A percentile compares a stretch with the other conserved stretches of the same genome.
Evolutionary conservation across 2,888 invertebrate genomes (phyloP).

Genomic region (Habrosyne pyritoides): DNA sequence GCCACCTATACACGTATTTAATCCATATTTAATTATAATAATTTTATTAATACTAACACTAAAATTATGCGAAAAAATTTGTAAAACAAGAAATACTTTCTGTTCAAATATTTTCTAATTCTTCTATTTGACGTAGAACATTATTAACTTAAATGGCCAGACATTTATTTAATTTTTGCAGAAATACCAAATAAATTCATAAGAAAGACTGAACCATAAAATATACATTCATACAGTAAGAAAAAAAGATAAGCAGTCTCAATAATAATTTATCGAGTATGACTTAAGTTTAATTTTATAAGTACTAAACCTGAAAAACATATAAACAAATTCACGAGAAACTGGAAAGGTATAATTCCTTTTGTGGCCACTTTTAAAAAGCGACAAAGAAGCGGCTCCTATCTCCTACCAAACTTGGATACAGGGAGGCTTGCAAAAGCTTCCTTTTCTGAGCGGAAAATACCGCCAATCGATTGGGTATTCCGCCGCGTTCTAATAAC

Average conservation of each 20-base stretch:
- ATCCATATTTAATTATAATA: neutral
- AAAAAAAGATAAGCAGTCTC: neutral
- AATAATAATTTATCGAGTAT: neutral
- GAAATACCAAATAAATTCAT: neutral
- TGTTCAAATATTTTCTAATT: neutral
- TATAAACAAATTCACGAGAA: too few relatives aligned
- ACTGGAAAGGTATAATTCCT: slow-evolving; percentile 34
- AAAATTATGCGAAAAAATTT: neutral
- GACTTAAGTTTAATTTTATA: too few relatives aligned
- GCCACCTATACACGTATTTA: neutral
- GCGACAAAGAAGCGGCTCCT: slow-evolving; percentile 47
- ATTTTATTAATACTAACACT: neutral
- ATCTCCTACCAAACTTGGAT: slow-evolving; percentile 54
- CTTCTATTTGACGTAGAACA: neutral
- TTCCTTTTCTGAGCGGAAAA: slow-evolving; percentile 56
- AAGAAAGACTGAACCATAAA: neutral
- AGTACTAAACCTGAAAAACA: too few relatives aligned
- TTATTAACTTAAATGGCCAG: neutral
- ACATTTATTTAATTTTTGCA: neutral
- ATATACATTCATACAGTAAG: neutral
- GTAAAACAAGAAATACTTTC: neutral
- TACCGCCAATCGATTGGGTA: slow-evolving; percentile 66
- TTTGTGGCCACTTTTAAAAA: slow-evolving; percentile 40
- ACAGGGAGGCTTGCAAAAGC: slow-evolving; percentile 38
- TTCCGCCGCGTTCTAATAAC: slow-evolving; percentile 71